phyloP scores from a whole-genome alignment of 1,140 invertebrate genomes.

The Zaprionus inermis region DNA sequence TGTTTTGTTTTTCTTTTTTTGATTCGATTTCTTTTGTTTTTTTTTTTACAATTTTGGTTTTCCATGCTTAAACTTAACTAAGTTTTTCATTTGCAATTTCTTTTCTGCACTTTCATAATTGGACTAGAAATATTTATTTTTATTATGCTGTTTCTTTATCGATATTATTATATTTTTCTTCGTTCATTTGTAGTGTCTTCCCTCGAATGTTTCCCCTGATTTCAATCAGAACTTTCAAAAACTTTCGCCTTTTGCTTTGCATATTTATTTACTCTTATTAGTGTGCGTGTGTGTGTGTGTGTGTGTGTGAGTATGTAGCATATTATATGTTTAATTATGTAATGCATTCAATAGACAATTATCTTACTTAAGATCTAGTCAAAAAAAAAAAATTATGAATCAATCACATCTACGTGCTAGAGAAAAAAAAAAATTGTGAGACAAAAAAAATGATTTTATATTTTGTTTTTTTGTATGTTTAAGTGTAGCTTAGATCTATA shows the following conservation, averaged over 20 bases:
- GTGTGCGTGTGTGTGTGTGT: conserved; percentile 10
- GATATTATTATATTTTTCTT: conserved; percentile 28
- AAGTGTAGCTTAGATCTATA: conserved; percentile 21
- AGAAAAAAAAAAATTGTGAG: conserved; percentile 36
- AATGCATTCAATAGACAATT: conserved; percentile 9
- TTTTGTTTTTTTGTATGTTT: conserved; percentile 3
- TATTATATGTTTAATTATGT: conserved; percentile 14
- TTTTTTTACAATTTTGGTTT: conserved; percentile 68
- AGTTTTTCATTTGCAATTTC: conserved; percentile 16
- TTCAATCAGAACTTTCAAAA: conserved; percentile 14
- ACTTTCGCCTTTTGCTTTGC: conserved; percentile 21
- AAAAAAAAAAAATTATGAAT: conserved; percentile 34
- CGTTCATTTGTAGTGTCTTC: conserved; percentile 32
- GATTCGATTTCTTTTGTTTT: conserved; percentile 33
- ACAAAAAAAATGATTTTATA: conserved; percentile 11
- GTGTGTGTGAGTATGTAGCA: conserved; percentile 10
- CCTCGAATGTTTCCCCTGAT: conserved; percentile 29
- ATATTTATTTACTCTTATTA: conserved; percentile 18
- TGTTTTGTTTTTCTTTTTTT: conserved; percentile 35
- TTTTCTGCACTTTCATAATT: conserved; percentile 55
- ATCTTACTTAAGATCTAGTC: conserved; percentile 32
- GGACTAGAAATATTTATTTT: conserved; percentile 71
- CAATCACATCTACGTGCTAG: conserved; percentile 20
- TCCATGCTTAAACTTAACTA: conserved; percentile 13
- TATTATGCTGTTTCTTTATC: conserved; percentile 23